A percentile compares a stretch with the other conserved stretches of the same genome.
phyloP scores from a whole-genome alignment of 2,113 vertebrate species.

The Ceyx margarethae region DNA sequence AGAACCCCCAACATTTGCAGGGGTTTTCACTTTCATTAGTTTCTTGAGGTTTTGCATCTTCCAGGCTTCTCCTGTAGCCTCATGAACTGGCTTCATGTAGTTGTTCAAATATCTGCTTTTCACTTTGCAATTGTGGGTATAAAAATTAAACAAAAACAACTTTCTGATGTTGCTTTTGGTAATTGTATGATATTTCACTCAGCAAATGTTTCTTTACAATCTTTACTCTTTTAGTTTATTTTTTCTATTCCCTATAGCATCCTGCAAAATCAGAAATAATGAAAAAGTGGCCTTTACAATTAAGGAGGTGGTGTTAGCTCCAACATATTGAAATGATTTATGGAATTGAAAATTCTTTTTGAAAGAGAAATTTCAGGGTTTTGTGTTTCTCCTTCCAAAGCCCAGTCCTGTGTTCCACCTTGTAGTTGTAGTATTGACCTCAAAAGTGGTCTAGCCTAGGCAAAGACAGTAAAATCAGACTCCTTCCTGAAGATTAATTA shows the following conservation, averaged over 20 bases:
- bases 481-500: not conserved
- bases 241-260: not conserved
- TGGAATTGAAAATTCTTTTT: not conserved
- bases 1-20: not conserved
- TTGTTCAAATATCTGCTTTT: not conserved
- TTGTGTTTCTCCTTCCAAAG: not conserved
- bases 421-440: not conserved
- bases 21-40: slow-evolving; percentile 5
- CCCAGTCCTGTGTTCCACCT: not conserved
- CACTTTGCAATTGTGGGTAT: not conserved
- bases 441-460: not conserved
- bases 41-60: slow-evolving; percentile 10
- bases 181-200: not conserved
- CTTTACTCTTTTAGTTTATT: not conserved
- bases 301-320: not conserved
- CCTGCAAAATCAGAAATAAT: not conserved
- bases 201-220: not conserved
- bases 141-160: not conserved
- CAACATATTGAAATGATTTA: not conserved
- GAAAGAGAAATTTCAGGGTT: not conserved
- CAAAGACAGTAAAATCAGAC: not conserved
- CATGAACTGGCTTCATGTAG: not conserved
- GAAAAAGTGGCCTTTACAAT: not conserved
- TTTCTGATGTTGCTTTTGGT: not conserved
- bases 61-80: not conserved